Conservation (phyloP, 2,888 invertebrate genomes). For the Tryphoninae sp. region DNA sequence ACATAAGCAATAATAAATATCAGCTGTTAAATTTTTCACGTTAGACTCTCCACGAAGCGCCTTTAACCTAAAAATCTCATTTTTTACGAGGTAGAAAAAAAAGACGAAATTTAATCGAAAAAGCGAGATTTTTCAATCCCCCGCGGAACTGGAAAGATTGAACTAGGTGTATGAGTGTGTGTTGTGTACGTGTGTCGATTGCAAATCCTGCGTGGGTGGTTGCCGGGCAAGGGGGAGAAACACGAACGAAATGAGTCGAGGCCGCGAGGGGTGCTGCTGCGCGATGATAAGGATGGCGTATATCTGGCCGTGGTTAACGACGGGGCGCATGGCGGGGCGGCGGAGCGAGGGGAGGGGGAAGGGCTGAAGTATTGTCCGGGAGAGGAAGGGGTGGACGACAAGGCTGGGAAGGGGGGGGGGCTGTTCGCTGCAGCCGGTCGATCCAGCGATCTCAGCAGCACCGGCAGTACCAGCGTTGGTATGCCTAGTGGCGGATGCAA, state of each 20-base stretch:
- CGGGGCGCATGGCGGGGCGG: constrained; percentile 63
- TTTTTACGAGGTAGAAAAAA: neutral
- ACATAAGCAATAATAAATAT: too few relatives aligned
- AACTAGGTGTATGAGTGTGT: neutral
- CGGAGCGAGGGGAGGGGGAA: constrained; percentile 54
- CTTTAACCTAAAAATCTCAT: neutral
- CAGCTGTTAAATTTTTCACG: too few relatives aligned
- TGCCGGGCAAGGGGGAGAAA: constrained; percentile 12
- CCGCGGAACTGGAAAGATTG: neutral
- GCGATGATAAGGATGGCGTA: constrained; percentile 34
- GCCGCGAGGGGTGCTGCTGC: constrained; percentile 36
- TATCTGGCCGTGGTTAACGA: neutral
- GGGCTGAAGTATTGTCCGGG: constrained; percentile 48
- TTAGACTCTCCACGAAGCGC: too few relatives aligned
- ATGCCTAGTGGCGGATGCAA: constrained; percentile 51
- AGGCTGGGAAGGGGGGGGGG: constrained; percentile 12
- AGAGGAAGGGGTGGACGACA: constrained; percentile 6
- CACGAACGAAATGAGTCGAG: constrained; percentile 21
- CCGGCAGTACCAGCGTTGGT: constrained; percentile 54
- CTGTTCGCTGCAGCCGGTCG: constrained; percentile 52
- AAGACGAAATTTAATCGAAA: neutral
- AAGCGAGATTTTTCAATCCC: neutral
- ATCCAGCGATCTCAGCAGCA: constrained; percentile 60
- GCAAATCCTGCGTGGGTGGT: constrained; percentile 31
- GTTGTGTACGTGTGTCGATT: constrained; percentile 19